These are phyloP conservation scores for Tetramorium alpestre DNA, from an alignment of 1,140 invertebrate genomes.

Conservation along the genomic window DNA sequence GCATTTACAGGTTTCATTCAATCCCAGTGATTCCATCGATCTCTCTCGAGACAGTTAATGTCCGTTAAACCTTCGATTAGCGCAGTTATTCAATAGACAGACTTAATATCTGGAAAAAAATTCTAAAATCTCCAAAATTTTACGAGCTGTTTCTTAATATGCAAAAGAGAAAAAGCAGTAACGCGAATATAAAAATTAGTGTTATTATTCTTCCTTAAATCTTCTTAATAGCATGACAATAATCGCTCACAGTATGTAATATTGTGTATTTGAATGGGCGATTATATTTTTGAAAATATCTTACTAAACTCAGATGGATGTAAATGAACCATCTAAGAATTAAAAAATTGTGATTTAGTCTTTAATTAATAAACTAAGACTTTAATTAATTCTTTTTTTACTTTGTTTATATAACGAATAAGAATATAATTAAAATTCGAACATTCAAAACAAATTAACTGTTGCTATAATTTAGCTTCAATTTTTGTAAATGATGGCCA, in stretches of 20 bases:
- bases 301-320: constrained; percentile 74
- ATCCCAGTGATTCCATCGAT: constrained; percentile 44
- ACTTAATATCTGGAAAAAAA: constrained; percentile 34
- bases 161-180: background rate
- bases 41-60: constrained; percentile 53
- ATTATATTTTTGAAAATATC: constrained; percentile 83
- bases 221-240: constrained; percentile 39
- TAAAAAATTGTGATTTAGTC: background rate
- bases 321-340: background rate
- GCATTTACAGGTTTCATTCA: constrained; percentile 44
- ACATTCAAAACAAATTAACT: background rate
- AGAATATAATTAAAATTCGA: background rate
- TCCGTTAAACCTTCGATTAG: constrained; percentile 47
- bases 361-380: background rate
- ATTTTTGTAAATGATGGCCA: background rate
- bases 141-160: background rate
- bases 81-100: constrained; percentile 26
- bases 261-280: constrained; percentile 78
- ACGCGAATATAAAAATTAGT: background rate
- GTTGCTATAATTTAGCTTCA: background rate
- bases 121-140: background rate
- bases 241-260: constrained; percentile 70
- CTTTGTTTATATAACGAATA: background rate
- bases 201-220: background rate
- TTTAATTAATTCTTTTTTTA: background rate